A percentile compares a stretch with the other conserved stretches of the same genome.
phyloP scores from a whole-genome alignment of 2,113 vertebrate genomes.

The Dendrocopos noguchii region DNA sequence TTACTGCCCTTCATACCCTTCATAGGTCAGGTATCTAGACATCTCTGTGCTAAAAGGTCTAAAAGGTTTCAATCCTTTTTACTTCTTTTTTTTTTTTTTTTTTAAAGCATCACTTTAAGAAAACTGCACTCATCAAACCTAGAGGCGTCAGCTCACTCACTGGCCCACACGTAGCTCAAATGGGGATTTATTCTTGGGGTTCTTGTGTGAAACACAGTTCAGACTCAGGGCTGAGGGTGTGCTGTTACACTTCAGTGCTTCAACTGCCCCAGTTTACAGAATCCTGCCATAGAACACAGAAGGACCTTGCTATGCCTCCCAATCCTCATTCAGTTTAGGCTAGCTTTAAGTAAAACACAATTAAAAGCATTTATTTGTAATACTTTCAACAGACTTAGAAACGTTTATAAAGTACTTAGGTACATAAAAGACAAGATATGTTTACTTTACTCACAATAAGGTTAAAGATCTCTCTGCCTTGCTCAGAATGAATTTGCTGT shows the following conservation, averaged over 20 bases:
- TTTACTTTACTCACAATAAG: neutral
- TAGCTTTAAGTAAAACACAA: neutral
- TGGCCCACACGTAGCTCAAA: neutral
- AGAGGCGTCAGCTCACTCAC: rapidly evolving
- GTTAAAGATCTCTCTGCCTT: neutral
- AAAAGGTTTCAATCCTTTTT: too few species aligned
- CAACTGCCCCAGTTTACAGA: neutral
- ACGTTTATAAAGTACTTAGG: neutral
- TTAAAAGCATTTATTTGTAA: neutral
- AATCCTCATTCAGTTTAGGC: neutral
- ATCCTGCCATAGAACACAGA: neutral
- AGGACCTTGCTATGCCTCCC: neutral
- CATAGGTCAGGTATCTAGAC: neutral
- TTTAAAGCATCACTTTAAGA: neutral
- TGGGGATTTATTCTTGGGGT: neutral
- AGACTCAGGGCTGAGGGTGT: neutral
- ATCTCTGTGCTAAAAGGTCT: neutral
- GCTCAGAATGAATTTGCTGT: neutral
- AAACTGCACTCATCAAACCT: neutral
- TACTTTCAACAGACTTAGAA: rapidly evolving
- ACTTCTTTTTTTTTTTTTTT: too few species aligned
- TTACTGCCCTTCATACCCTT: neutral
- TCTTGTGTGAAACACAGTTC: neutral
- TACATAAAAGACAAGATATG: neutral
- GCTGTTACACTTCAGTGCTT: neutral